Percentiles rank a stretch among this genome's conserved stretches.
These are phyloP conservation scores for Cecropterus lyciades DNA, from an alignment of 1,140 invertebrate species.

Conservation along the genomic window DNA sequence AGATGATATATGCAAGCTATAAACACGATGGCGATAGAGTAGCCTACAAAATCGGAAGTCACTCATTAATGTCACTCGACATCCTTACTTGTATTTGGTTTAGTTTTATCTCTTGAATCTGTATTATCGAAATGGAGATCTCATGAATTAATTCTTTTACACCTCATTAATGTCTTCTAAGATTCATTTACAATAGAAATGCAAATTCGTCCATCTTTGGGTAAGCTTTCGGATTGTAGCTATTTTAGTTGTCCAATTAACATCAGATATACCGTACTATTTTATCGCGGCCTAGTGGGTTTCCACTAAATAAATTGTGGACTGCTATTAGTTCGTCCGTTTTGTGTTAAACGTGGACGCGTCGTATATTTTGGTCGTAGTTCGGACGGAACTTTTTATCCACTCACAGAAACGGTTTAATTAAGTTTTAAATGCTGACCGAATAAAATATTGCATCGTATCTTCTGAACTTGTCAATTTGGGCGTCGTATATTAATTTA, in stretches of 20 bases:
- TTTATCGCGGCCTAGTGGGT: slow-evolving; percentile 53
- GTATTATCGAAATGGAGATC: slow-evolving; percentile 66
- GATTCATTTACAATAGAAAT: slow-evolving; percentile 75
- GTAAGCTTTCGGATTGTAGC: slow-evolving; percentile 64
- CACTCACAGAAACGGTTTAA: slow-evolving; percentile 69
- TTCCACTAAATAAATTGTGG: slow-evolving; percentile 67
- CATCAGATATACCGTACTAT: slow-evolving; percentile 56
- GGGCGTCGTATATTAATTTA: slow-evolving; percentile 46
- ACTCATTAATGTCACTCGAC: slow-evolving; percentile 56
- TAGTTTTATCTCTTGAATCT: slow-evolving; percentile 64
- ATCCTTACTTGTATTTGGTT: slow-evolving; percentile 48
- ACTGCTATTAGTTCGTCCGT: slow-evolving; percentile 58
- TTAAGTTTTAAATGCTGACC: slow-evolving; percentile 62
- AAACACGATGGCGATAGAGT: slow-evolving; percentile 31
- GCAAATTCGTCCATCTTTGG: slow-evolving; percentile 67
- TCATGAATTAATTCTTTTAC: slow-evolving; percentile 75
- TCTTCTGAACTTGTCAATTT: slow-evolving; percentile 47
- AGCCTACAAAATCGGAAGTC: slow-evolving; percentile 55
- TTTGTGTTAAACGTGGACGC: slow-evolving; percentile 57
- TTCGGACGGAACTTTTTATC: slow-evolving; percentile 57
- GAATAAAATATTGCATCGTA: slow-evolving; percentile 64
- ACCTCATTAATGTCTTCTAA: slow-evolving; percentile 73
- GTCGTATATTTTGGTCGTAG: slow-evolving; percentile 65
- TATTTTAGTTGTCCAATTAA: slow-evolving; percentile 61
- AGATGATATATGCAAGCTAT: slow-evolving; percentile 38